Base-by-base conservation (phyloP, 1,140 invertebrate species). In the Drosophila nigromelanica region DNA sequence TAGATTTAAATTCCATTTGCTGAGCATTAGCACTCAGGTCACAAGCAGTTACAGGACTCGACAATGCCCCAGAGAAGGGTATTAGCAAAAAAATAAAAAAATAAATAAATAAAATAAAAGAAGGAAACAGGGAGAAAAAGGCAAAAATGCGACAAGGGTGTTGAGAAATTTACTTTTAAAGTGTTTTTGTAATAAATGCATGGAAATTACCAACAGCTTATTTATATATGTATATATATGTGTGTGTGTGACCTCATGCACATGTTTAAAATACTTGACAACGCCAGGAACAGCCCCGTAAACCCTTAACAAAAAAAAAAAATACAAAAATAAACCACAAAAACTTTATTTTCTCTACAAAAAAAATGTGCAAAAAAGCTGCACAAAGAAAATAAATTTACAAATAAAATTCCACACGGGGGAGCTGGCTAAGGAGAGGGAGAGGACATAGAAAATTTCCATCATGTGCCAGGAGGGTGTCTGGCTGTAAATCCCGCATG, bases 1-100 rank as follows among this genome's bases (percentile, higher is more conserved):
- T 73, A 69, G 80, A 82, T 82, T 82, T 82, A 82, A 82, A 82
- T 82, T 82, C 80, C 76, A 82, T 82, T 82, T 75, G 59, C 58
- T n/a, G 18, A 40, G 70, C 79, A 75, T 82, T 82, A 78, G 75
- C 71, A 82, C 79, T 67, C 80, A 64, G 62, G 67, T 79, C 80
- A 68, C 80, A 83, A 52, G 55, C 61, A 55, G 42, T 60, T 64
- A 43, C 48, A 40, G 24, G 40, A 67, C 61, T 52, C 27, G 39
- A 40, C 66, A 80, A 76, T 66, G 43, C 76, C 80, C 76, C 43
- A 6, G 52, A 62, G 68, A 56, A 67, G 63, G 30, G 24, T 45
- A 59, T 66, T 39, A 59, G 33, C 30, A 33, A 15, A 24, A n/a
- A 27, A 27, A 51, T 30, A 48, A 21, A 30, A 59, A 54, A 42